Base-by-base conservation (phyloP, 2,888 invertebrate genomes). In the Rotaria macrura region DNA sequence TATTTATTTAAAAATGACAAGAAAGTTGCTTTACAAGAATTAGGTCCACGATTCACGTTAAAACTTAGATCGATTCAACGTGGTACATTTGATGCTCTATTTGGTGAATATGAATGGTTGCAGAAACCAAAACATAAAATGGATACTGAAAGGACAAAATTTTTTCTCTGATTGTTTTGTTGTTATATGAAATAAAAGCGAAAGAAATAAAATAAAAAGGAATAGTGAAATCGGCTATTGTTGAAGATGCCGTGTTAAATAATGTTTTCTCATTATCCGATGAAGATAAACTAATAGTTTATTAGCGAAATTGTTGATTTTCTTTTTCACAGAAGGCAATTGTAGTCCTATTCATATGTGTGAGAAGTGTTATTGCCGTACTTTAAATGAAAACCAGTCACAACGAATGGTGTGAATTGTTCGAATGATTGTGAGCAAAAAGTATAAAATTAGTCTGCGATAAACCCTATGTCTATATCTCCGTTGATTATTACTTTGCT, bases 31-130 rank as follows among this genome's bases (percentile, higher is more conserved):
- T 92, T 99, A 57, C 93, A 95, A 86, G 99, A 99, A 91, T 91
- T 99, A n/a, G 99, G 99, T 0, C 99, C 99, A 0, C 92, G 97
- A 88, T 99, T 99, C 91, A 99, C 99, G 0, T 91, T 99, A 57
- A 95, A 95, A 90, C 92, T 99, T 87, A 93, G 95, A 87, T 97
- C 96, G 0, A 91, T 99, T 83, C 99, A 99, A 90, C 95, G 96
- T 90, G 99, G 99, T 84, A 96, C 96, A 0, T 99, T 99, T 91
- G 96, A 98, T 91, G 95, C 96, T 84, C 96, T 97, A 91, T 94
- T 94, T 89, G 99, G 98, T 0, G 96, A 99, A 91, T 99, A 95
- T 90, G 95, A 97, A 90, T 99, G 97, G 97, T 94, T 96, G 88
- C 90, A 92, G 83, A 93, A 92, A 91, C 43, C 85, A 55, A 85